Evolutionary conservation across 2,888 invertebrate species (phyloP).

Genomic region (Aplocera efformata): DNA sequence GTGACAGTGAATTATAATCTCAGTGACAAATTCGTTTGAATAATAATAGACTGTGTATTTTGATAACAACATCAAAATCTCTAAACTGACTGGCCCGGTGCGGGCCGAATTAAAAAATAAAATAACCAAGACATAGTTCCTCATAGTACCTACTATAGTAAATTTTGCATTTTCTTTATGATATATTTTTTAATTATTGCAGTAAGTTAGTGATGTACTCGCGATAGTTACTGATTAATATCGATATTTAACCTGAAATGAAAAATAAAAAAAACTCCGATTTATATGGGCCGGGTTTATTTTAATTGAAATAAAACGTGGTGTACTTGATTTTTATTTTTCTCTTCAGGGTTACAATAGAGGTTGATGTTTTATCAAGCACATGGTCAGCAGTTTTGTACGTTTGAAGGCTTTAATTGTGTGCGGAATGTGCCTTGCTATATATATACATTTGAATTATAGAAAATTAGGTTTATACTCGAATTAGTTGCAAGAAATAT

Average conservation of each 20-base stretch:
- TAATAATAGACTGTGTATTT: conserved; percentile 68
- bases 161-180: conserved; percentile 76
- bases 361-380: conserved; percentile 73
- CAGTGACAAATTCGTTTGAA: conserved; percentile 56
- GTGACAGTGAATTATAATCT: conserved; percentile 55
- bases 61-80: conserved; percentile 73
- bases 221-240: conserved; percentile 49
- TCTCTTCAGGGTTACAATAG: conserved; percentile 48
- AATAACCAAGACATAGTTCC: conserved; percentile 78
- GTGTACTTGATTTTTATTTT: conserved; percentile 34
- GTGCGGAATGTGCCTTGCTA: conserved; percentile 82
- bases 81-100: conserved; percentile 49
- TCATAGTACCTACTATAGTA: conserved; percentile 79
- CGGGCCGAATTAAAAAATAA: conserved; percentile 50
- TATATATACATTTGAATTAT: conserved; percentile 60
- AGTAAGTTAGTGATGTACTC: conserved; percentile 73
- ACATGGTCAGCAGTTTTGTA: conserved; percentile 67
- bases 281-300: conserved; percentile 4
- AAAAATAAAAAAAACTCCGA: conserved; percentile 33
- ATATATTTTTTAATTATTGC: conserved; percentile 65
- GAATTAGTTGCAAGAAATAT: conserved; percentile 79
- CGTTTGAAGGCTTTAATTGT: conserved; percentile 72
- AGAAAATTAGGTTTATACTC: conserved; percentile 76
- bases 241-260: conserved; percentile 42
- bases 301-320: conserved; percentile 14